phyloP scores from a whole-genome alignment of 2,113 vertebrate species.

The Protobothrops flavoviridis region DNA sequence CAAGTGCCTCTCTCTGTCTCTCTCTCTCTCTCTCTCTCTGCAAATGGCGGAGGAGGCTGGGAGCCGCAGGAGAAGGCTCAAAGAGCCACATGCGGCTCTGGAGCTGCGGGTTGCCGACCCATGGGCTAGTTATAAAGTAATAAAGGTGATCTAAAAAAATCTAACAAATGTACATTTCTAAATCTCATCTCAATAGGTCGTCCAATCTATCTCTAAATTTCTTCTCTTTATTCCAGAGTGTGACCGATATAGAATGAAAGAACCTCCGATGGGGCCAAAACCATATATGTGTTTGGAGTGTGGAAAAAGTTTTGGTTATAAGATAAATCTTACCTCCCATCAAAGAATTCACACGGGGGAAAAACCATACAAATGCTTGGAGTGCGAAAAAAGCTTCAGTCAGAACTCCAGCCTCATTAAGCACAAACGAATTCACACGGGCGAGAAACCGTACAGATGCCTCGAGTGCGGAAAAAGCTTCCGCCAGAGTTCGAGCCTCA shows the following conservation, averaged over 20 bases:
- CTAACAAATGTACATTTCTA: not conserved
- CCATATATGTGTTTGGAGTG: not conserved
- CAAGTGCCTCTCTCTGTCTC: too few relatives aligned
- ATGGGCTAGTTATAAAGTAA: not conserved
- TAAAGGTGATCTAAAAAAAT: not conserved
- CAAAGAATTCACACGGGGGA: not conserved
- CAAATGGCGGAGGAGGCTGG: too few relatives aligned
- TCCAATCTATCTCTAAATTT: not conserved
- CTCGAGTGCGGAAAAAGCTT: not conserved
- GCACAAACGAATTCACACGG: not conserved
- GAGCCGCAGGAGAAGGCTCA: too few relatives aligned
- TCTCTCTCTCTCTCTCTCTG: too few relatives aligned
- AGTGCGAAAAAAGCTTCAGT: not conserved
- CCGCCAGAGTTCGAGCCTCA: not conserved
- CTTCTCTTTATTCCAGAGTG: not conserved
- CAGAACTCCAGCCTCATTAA: not conserved
- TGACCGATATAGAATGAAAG: not conserved
- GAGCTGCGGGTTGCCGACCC: too few relatives aligned
- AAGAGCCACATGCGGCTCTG: too few relatives aligned
- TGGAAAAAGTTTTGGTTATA: not conserved
- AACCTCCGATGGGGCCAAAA: not conserved
- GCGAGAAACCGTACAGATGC: not conserved
- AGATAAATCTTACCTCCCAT: not conserved
- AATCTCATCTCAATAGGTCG: not conserved
- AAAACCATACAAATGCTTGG: not conserved